Base-by-base conservation (phyloP, 2,113 vertebrate genomes). In the Dromas ardeola region DNA sequence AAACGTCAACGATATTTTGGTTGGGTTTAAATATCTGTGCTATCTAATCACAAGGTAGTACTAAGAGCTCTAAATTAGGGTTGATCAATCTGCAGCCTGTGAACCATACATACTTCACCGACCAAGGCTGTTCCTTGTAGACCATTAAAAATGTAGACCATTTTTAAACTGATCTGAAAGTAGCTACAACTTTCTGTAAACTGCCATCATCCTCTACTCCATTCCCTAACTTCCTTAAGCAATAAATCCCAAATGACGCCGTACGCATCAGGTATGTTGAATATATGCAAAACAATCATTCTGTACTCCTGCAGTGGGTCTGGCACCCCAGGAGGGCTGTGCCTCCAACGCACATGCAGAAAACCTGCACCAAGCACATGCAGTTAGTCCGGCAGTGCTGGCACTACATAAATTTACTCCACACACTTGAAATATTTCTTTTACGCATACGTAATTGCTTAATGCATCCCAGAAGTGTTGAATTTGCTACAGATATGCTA, bases 251-350 rank as follows among this genome's bases (percentile, higher is more conserved):
- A 59, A 55, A 40, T 3, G 53, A 63, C 1, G 2, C 12, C 40
- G 61, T 14, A 81, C 23, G 42, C 20, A 63, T 22, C 53, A 58
- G 53, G 5, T 47, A 71, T 0, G 3, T 6, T 55, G 10, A 10
- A 42, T 12, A 72, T 1, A 71, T 11, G 25, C 29, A 88, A 55
- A 86, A 45, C 32, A 81, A 73, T 19, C 14, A 30, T 13, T 34
- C 58, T 52, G 11, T 3, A 30, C 14, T 0, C 0, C 3, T 18
- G 52, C 27, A 43, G 27, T 5, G 15, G n/a, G 32, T 56, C 7
- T 70, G 42, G 61, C 66, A 84, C 32, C 26, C 21, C n/a, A 67
- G 26, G 17, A 81, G 34, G 22, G 38, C 38, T 59, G 11, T 17
- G 49, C 29, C 49, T 61, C n/a, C 59, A 70, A 26, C 0, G 3